Evolutionary conservation across 2,797 vertebrate species (phyloP), one percentile per base, ranked within the genome.

Genomic region (Mus caroli): DNA sequence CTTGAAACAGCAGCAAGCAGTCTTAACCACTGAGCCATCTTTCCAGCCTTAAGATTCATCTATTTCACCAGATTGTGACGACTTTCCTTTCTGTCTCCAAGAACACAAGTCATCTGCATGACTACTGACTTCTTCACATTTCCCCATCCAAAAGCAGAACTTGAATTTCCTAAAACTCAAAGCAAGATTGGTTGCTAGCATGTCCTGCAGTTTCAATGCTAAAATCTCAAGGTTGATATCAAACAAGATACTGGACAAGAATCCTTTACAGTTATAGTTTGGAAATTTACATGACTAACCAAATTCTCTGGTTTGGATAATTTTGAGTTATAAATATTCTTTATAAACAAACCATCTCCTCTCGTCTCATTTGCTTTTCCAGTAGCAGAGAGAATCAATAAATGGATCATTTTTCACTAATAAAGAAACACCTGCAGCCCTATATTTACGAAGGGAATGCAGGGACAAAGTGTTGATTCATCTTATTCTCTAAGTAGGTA

Each of bases 311-410:
- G 24, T 37, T 83, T 94, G 13, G 71, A 88, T 20, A 88, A 28
- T 73, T 95, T 52, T 37, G n/a, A 75, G 79, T 80, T 26, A 80
- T 17, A 90, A 69, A 90, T 58, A 90, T 71, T 90, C 60, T 11
- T 79, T 58, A 84, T 76, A 91, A 96, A 94, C 60, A 2, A 91
- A 62, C 43, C 58, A 71, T 88, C 17, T 88, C 88, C 56, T 91
- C 31, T 54, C 50, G 80, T 64, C 34, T 40, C 31, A 67, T 71
- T 95, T 73, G 34, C 8, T 80, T n/a, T 80, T 82, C 20, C 22
- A 80, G 20, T 79, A 69, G 17, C 73, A 90, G 50, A 34, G 14
- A 88, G n/a, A 76, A 87, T 52, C 84, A 73, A 77, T 58, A 8
- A 40, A 15, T 31, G 15, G 7, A 9, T 22, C 17, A 71, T 69